Base-by-base conservation (phyloP, 2,797 vertebrate species). In the Amphiprion clarkii region DNA sequence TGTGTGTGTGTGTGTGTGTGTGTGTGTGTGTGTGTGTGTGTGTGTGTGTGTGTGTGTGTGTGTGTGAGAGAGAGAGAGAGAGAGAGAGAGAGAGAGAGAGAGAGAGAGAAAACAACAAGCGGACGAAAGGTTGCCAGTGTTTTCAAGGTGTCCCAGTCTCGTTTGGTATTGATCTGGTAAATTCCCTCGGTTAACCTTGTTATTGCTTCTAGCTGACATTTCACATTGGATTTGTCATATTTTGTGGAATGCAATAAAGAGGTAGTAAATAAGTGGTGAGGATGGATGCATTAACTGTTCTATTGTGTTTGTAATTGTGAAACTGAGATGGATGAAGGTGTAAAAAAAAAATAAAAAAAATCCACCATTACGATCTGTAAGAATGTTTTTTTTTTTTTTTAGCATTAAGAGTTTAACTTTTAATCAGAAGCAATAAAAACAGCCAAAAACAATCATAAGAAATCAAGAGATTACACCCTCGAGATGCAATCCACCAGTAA, bases 151-250 rank as follows among this genome's bases (percentile, higher is more conserved):
- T 39, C 36, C 36, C 1, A 2, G 36, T 36, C 36, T 39, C 11
- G 36, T 39, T 39, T 39, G 36, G 11, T 66, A 57, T 40, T 48
- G 33, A 62, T 65, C 25, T 46, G 7, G 25, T 72, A 33, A 52
- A 46, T 72, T 44, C 19, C 40, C 46, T n/a, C 5, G 19, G 17
- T 46, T 46, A 17, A 7, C 17, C 16, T 46, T 16, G 44, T 48
- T 48, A 48, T n/a, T 48, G 7, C 46, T 7, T 6, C 46, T 9
- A 48, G 46, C 46, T 48, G 46, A 48, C 46, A 48, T 48, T 48
- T 48, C 17, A 19, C 46, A n/a, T 16, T n/a, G 46, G 46, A n/a
- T 46, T 46, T 48, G 21, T 44, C 25, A n/a, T 72, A 49, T 44
- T 11, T 52, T 58, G 19, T 57, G 3, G 21, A 0, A 12, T 68